phyloP scores from a whole-genome alignment of 2,888 invertebrate species.

The Lasiommata megera region DNA sequence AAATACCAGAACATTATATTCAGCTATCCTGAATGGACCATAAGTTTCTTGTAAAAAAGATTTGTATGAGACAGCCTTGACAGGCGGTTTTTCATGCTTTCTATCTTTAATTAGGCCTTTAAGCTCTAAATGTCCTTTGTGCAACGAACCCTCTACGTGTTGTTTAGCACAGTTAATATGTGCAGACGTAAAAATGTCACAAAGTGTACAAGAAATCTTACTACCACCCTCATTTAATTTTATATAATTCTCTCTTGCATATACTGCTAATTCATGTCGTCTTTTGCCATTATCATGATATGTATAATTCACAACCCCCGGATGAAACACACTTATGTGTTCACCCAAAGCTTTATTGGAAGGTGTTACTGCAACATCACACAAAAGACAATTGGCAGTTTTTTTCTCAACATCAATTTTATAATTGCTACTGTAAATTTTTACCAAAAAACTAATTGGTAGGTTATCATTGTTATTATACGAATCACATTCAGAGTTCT shows the following conservation, averaged over 20 bases:
- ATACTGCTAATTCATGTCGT: constrained; percentile 46
- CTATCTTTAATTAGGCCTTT: constrained; percentile 38
- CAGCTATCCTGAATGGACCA: constrained; percentile 23
- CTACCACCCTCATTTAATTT: constrained; percentile 52
- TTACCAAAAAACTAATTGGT: constrained; percentile 31
- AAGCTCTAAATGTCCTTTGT: constrained; percentile 47
- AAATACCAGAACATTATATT: constrained; percentile 35
- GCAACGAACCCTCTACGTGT: constrained; percentile 48
- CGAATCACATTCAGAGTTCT: background rate
- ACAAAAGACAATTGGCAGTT: constrained; percentile 45
- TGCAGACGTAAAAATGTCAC: constrained; percentile 46
- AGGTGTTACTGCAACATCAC: constrained; percentile 30
- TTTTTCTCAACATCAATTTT: constrained; percentile 39
- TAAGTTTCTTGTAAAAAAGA: constrained; percentile 28
- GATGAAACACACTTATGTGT: constrained; percentile 22
- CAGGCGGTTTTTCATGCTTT: constrained; percentile 33
- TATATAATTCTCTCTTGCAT: constrained; percentile 48
- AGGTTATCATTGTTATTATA: constrained; percentile 10
- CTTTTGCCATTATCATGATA: constrained; percentile 46
- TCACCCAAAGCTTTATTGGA: constrained; percentile 34
- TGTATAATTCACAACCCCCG: background rate
- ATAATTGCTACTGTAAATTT: constrained; percentile 39
- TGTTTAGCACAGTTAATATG: constrained; percentile 43
- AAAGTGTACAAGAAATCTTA: constrained; percentile 52
- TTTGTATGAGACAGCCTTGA: constrained; percentile 27